A percentile compares a stretch with the other conserved stretches of the same genome.
Evolutionary conservation across 2,113 vertebrate species (phyloP).

Genomic region (Choloepus hoffmanni): DNA sequence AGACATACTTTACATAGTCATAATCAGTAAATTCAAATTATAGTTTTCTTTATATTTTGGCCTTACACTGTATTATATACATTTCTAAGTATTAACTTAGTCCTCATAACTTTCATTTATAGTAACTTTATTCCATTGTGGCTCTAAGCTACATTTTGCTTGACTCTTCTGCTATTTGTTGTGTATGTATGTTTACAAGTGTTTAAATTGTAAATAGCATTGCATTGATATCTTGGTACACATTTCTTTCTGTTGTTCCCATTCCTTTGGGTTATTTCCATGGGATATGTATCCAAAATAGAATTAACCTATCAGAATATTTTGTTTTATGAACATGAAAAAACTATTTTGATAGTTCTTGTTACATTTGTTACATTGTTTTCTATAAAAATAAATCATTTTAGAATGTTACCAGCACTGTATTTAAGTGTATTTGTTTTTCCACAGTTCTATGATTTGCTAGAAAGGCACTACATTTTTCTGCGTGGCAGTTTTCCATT

Average conservation of each 20-base stretch:
- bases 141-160: not conserved
- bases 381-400: not conserved
- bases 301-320: not conserved
- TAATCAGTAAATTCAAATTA: not conserved
- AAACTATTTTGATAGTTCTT: not conserved
- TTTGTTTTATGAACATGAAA: constrained; percentile 34
- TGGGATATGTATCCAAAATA: not conserved
- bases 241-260: not conserved
- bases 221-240: not conserved
- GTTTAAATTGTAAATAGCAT: not conserved
- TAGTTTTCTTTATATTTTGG: not conserved
- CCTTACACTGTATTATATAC: not conserved
- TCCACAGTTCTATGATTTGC: not conserved
- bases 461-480: not conserved
- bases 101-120: not conserved
- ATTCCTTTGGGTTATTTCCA: not conserved
- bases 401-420: not conserved
- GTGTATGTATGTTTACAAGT: not conserved
- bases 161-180: not conserved
- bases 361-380: not conserved
- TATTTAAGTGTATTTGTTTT: constrained; percentile 15
- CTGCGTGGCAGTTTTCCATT: not conserved
- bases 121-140: not conserved
- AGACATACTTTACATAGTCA: not conserved
- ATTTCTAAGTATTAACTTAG: not conserved